phyloP scores from a whole-genome alignment of 2,113 vertebrate species.

The Callocephalon fimbriatum region DNA sequence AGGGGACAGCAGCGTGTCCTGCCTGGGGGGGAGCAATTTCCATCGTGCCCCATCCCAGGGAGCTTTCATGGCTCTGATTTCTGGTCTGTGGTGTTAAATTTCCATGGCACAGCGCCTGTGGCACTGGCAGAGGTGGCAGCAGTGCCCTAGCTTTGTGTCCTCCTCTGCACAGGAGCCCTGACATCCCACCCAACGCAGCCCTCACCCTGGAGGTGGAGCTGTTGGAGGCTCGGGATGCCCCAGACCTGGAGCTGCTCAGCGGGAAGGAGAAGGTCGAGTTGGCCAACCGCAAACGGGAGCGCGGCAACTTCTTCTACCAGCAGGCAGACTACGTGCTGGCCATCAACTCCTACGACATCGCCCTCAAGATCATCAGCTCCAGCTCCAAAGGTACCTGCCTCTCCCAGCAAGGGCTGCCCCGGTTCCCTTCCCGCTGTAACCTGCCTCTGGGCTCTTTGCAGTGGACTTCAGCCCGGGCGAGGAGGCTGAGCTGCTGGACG shows the following conservation, averaged over 20 bases:
- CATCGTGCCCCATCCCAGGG: fast-evolving
- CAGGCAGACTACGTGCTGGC: constrained; percentile 90
- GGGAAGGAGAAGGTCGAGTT: constrained; percentile 84
- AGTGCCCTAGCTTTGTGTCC: fast-evolving
- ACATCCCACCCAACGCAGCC: constrained; percentile 79
- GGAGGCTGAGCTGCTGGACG: constrained; percentile 86
- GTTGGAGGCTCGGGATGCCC: constrained; percentile 78
- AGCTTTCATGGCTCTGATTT: background rate
- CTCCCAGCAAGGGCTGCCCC: fast-evolving
- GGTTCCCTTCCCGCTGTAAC: background rate
- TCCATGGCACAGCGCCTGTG: fast-evolving
- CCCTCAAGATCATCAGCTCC: constrained; percentile 88
- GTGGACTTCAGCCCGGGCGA: constrained; percentile 89
- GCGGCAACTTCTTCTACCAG: constrained; percentile 91
- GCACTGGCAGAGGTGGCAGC: fast-evolving
- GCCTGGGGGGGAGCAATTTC: fast-evolving
- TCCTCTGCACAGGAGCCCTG: constrained; percentile 74
- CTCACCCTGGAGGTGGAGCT: constrained; percentile 88
- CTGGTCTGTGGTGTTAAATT: fast-evolving
- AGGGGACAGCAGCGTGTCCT: fast-evolving
- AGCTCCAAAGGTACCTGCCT: constrained; percentile 88
- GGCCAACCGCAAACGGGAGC: constrained; percentile 88
- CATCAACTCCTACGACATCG: constrained; percentile 92
- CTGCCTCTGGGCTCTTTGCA: constrained; percentile 6
- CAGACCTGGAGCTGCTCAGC: constrained; percentile 86